Evolutionary conservation across 2,113 vertebrate genomes (phyloP).

Genomic region (Neolamprologus devosi): DNA sequence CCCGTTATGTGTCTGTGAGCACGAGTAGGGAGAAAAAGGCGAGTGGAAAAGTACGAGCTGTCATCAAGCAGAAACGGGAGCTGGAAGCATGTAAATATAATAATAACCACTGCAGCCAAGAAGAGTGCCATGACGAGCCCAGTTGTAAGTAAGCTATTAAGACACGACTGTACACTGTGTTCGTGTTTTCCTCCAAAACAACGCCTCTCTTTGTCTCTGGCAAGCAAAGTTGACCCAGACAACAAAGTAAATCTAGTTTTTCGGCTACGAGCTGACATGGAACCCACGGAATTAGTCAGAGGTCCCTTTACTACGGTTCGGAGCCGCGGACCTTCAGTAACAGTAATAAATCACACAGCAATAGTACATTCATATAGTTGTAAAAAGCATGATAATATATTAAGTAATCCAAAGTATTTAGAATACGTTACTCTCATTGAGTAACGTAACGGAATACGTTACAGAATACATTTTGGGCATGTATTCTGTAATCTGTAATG

Average conservation of each 20-base stretch:
- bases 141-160: too few species aligned
- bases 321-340: too few species aligned
- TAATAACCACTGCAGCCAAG: too few species aligned
- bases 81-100: too few species aligned
- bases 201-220: too few species aligned
- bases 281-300: accelerated
- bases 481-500: background rate
- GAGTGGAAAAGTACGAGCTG: accelerated
- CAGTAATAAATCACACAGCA: background rate
- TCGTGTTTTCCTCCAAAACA: too few species aligned
- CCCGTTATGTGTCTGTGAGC: too few species aligned
- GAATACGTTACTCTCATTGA: background rate
- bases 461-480: background rate
- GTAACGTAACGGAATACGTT: background rate
- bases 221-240: too few species aligned
- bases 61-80: accelerated
- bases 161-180: accelerated
- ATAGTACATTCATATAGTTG: accelerated
- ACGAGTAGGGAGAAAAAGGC: too few species aligned
- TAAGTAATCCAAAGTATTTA: background rate
- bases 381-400: background rate
- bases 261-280: accelerated
- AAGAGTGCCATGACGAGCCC: too few species aligned
- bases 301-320: accelerated
- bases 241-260: too few species aligned